Percentiles rank a stretch among this genome's conserved stretches.
Conservation (phyloP, 2,797 vertebrate genomes). For the Triplophysa yarkandensis region DNA sequence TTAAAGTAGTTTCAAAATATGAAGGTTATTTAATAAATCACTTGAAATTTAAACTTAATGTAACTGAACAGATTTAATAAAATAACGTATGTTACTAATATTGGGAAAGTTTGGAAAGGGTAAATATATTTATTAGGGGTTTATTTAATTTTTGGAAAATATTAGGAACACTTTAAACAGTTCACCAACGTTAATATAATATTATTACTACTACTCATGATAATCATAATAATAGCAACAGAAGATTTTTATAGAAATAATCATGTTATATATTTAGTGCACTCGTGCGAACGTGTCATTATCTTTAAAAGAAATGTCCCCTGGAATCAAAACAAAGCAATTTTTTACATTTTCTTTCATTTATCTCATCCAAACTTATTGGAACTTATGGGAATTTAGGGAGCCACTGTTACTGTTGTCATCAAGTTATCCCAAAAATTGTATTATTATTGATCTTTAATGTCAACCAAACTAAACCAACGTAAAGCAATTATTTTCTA, state of each 20-base stretch:
- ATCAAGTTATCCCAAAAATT: constrained; percentile 5
- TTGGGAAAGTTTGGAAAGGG: not conserved
- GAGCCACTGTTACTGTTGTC: not conserved
- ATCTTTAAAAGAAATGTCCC: not conserved
- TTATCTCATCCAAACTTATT: not conserved
- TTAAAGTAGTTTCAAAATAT: not conserved
- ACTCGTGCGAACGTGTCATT: not conserved
- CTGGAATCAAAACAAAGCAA: not conserved
- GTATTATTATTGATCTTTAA: constrained; percentile 66
- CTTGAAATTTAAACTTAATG: not conserved
- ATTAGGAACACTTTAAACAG: not conserved
- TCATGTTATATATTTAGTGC: too few species aligned
- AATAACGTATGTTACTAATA: not conserved
- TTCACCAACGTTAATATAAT: not conserved
- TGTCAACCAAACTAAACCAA: constrained; percentile 66
- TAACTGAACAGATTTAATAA: not conserved
- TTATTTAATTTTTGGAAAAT: not conserved
- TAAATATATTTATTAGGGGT: not conserved
- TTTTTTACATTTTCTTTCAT: not conserved
- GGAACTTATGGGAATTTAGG: not conserved
- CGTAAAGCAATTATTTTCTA: constrained; percentile 64
- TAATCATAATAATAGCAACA: too few species aligned
- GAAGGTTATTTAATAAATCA: not conserved
- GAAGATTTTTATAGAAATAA: not conserved
- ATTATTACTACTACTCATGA: not conserved